These are phyloP conservation scores for Pardosa pseudoannulata DNA, from an alignment of 2,888 invertebrate genomes.

Conservation along the genomic window DNA sequence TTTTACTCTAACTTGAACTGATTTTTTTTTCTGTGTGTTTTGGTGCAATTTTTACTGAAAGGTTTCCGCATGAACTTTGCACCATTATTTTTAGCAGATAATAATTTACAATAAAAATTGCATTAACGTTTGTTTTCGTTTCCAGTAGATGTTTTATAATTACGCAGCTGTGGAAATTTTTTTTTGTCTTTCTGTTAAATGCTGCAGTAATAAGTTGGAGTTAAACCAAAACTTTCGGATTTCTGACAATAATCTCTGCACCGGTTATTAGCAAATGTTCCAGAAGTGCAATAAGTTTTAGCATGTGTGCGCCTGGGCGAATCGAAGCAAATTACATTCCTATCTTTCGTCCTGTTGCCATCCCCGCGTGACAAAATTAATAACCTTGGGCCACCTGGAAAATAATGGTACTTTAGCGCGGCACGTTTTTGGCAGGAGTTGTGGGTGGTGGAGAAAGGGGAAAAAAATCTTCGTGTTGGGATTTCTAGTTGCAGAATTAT, in stretches of 20 bases:
- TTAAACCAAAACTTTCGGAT: background rate
- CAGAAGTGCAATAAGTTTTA: background rate
- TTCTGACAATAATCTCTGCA: background rate
- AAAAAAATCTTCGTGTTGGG: background rate
- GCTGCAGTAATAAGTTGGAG: background rate
- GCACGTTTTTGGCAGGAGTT: constrained; percentile 7
- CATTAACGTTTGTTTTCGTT: too few relatives aligned
- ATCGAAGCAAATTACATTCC: background rate
- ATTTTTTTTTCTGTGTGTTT: too few relatives aligned
- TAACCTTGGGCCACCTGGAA: constrained; percentile 7
- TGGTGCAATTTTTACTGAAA: too few relatives aligned
- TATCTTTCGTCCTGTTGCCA: constrained; percentile 13
- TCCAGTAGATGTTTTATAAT: too few relatives aligned
- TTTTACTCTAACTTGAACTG: too few relatives aligned
- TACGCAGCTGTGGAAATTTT: too few relatives aligned
- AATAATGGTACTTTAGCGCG: background rate
- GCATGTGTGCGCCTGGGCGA: background rate
- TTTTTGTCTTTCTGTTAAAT: too few relatives aligned
- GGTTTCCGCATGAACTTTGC: too few relatives aligned
- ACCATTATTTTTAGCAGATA: too few relatives aligned
- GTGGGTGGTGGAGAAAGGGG: too few relatives aligned
- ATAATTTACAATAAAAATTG: too few relatives aligned
- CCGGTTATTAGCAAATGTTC: background rate
- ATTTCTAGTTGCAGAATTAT: background rate
- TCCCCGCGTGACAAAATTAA: constrained; percentile 9